Evolutionary conservation across 1,140 invertebrate genomes (phyloP).

Genomic region (Neodiprion pinetum): DNA sequence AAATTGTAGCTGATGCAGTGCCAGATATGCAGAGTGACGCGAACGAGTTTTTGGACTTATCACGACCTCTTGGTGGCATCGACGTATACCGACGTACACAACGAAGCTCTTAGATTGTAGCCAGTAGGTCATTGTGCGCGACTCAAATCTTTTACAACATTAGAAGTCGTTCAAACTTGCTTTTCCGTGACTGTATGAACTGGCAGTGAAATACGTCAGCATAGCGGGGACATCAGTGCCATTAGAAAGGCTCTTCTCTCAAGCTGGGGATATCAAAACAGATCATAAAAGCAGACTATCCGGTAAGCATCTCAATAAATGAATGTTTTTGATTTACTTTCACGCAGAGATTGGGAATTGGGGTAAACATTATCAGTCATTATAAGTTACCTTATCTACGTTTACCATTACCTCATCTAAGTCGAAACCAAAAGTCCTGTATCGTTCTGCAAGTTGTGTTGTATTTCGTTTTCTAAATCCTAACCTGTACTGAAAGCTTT

Average conservation of each 20-base stretch:
- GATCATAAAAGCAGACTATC: slow-evolving; percentile 24
- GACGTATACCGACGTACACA: neutral
- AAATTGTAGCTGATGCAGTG: neutral
- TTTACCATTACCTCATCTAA: neutral
- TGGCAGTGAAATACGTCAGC: slow-evolving; percentile 45
- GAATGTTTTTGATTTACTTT: slow-evolving; percentile 22
- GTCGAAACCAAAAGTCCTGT: neutral
- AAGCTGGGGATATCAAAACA: slow-evolving; percentile 38
- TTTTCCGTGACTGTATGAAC: slow-evolving; percentile 42
- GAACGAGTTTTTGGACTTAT: slow-evolving; percentile 14
- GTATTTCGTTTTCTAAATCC: neutral
- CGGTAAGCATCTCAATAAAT: slow-evolving; percentile 25
- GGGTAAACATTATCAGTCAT: neutral
- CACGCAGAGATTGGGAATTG: slow-evolving; percentile 18
- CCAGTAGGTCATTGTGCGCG: slow-evolving; percentile 34
- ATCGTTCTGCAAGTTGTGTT: neutral
- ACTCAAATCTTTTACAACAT: slow-evolving; percentile 48
- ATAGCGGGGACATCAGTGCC: slow-evolving; percentile 50
- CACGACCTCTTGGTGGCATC: slow-evolving; percentile 17
- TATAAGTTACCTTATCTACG: neutral
- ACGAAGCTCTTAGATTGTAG: slow-evolving; percentile 6
- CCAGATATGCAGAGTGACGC: neutral
- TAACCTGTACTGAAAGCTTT: too few relatives aligned
- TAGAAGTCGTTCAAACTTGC: slow-evolving; percentile 47
- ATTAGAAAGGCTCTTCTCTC: slow-evolving; percentile 52